Evolutionary conservation across 2,888 invertebrate genomes (phyloP).

Genomic region (Saturnia japonica): DNA sequence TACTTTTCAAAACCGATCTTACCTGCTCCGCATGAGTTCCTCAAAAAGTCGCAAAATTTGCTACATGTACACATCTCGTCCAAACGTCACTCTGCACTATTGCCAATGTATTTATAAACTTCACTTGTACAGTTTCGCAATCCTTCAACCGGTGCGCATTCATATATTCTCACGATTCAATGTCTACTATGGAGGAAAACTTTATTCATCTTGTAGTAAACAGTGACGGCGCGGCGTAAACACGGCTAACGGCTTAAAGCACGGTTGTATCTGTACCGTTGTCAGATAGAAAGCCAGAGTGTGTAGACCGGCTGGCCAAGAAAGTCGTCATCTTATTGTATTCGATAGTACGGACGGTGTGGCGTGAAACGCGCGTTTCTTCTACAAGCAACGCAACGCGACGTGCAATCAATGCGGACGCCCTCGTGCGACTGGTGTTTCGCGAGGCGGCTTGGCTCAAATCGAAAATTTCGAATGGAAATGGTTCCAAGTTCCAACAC

Average conservation of each 20-base stretch:
- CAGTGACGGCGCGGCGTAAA: conserved; percentile 52
- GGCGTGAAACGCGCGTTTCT: conserved; percentile 32
- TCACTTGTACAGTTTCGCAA: conserved; percentile 80
- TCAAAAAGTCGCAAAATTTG: conserved; percentile 79
- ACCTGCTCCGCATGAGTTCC: conserved; percentile 78
- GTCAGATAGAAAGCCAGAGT: conserved; percentile 67
- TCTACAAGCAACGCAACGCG: conserved; percentile 39
- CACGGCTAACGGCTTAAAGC: conserved; percentile 64
- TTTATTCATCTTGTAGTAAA: conserved; percentile 58
- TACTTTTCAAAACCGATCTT: conserved; percentile 43
- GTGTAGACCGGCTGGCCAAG: conserved; percentile 45
- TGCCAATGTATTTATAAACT: conserved; percentile 81
- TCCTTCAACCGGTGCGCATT: conserved; percentile 68
- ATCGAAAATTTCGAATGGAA: conserved; percentile 13
- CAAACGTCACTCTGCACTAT: conserved; percentile 69
- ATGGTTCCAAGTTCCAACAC: conserved; percentile 25
- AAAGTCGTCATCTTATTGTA: conserved; percentile 50
- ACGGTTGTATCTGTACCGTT: conserved; percentile 60
- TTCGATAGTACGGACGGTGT: conserved; percentile 35
- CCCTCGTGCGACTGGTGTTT: conserved; percentile 63
- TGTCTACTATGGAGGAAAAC: conserved; percentile 57
- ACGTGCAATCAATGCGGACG: conserved; percentile 64
- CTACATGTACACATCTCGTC: conserved; percentile 77
- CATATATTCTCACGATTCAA: conserved; percentile 56
- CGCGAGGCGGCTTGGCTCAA: conserved; percentile 35